Evolutionary conservation across 2,113 vertebrate species (phyloP).

Genomic region (Bubo bubo): DNA sequence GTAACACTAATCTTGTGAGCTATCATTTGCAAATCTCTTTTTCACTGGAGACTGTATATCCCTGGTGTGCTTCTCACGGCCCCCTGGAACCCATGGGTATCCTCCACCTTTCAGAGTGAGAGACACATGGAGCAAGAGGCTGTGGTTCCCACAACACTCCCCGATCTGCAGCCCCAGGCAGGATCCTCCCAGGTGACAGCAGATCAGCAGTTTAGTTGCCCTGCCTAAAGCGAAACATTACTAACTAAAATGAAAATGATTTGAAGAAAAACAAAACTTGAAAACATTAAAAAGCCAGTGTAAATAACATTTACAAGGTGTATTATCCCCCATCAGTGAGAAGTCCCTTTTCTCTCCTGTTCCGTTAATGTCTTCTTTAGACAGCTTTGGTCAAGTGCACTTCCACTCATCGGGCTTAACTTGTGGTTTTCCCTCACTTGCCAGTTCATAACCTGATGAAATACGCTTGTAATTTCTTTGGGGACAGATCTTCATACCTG

Average conservation of each 20-base stretch:
- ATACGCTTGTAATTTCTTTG: background rate
- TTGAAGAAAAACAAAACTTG: background rate
- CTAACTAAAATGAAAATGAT: background rate
- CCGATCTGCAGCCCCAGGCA: background rate
- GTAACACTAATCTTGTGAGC: background rate
- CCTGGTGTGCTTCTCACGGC: background rate
- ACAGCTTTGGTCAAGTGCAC: background rate
- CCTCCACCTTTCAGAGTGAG: background rate
- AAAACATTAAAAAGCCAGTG: background rate
- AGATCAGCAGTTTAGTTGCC: background rate
- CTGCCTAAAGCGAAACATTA: background rate
- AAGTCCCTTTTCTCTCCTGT: background rate
- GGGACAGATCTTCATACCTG: background rate
- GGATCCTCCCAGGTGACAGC: background rate
- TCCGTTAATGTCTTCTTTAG: background rate
- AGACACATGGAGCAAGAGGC: accelerated
- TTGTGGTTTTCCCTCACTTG: background rate
- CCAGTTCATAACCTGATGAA: background rate
- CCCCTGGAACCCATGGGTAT: accelerated
- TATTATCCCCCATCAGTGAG: background rate
- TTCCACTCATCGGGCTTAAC: background rate
- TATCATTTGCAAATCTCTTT: background rate
- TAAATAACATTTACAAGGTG: background rate
- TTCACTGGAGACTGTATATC: background rate
- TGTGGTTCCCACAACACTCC: background rate